Conservation (phyloP, 2,888 invertebrate species). For the Synanthedon andrenaeformis region DNA sequence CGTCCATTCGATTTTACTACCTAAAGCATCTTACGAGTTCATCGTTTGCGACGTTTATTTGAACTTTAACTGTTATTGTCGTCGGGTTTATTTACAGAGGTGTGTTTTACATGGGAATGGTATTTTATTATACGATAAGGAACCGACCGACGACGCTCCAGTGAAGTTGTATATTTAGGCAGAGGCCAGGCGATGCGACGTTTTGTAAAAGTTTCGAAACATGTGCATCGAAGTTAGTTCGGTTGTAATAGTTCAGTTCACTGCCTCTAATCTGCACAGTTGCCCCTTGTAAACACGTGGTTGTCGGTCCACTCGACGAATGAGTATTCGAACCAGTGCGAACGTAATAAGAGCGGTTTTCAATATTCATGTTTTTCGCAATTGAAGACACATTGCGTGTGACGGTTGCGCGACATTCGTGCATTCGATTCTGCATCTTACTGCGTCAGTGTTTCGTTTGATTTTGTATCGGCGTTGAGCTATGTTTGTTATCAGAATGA, state of each 20-base stretch:
- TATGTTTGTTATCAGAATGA: slow-evolving; percentile 28
- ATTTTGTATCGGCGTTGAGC: slow-evolving; percentile 25
- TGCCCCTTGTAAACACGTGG: slow-evolving; percentile 60
- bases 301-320: slow-evolving; percentile 27
- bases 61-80: slow-evolving; percentile 15
- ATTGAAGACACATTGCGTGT: slow-evolving; percentile 55
- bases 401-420: slow-evolving; percentile 16
- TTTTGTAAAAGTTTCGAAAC: slow-evolving; percentile 38
- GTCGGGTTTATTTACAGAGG: slow-evolving; percentile 15
- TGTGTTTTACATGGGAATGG: slow-evolving; percentile 1
- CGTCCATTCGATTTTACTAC: slow-evolving; percentile 23
- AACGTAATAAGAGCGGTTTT: slow-evolving; percentile 58
- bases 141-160: neutral
- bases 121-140: neutral
- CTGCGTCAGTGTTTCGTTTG: slow-evolving; percentile 25
- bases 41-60: slow-evolving; percentile 19
- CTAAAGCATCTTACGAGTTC: slow-evolving; percentile 20
- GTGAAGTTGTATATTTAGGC: too few relatives aligned
- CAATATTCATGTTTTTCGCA: slow-evolving; percentile 50
- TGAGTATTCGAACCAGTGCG: slow-evolving; percentile 43
- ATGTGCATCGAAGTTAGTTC: slow-evolving; percentile 30
- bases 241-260: slow-evolving; percentile 21
- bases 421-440: slow-evolving; percentile 42
- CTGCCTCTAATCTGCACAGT: slow-evolving; percentile 43
- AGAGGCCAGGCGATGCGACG: too few relatives aligned